phyloP scores from a whole-genome alignment of 2,113 vertebrate genomes.

The Podocnemis expansa region DNA sequence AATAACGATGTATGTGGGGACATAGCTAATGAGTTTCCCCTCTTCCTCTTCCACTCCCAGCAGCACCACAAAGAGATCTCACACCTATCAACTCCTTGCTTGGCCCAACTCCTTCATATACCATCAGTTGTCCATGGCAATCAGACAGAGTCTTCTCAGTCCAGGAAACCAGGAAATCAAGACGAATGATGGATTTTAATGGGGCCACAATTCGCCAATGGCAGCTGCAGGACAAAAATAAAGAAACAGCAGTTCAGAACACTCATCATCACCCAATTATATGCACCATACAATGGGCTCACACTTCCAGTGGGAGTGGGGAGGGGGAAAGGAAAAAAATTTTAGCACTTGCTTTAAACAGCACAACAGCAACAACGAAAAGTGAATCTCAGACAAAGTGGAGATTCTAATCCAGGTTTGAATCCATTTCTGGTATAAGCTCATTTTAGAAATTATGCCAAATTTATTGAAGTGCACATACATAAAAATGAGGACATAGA shows the following conservation, averaged over 20 bases:
- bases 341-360: background rate
- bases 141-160: constrained; percentile 20
- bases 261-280: background rate
- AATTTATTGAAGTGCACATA: constrained; percentile 21
- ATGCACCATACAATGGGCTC: constrained; percentile 35
- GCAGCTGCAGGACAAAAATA: constrained; percentile 40
- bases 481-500: background rate
- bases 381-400: background rate
- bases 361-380: too few species aligned
- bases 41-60: background rate
- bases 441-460: too few species aligned
- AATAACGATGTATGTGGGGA: too few species aligned
- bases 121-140: background rate
- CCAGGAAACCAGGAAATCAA: constrained; percentile 35
- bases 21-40: too few species aligned
- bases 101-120: constrained; percentile 9
- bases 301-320: constrained; percentile 42
- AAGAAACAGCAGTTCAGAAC: constrained; percentile 32
- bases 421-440: constrained; percentile 46
- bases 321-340: background rate
- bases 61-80: background rate
- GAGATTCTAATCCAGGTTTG: constrained; percentile 24
- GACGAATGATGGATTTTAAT: constrained; percentile 6
- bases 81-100: background rate
- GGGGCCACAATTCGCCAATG: constrained; percentile 28